phyloP scores from a whole-genome alignment of 1,140 invertebrate species.

The Chrysoperla carnea region DNA sequence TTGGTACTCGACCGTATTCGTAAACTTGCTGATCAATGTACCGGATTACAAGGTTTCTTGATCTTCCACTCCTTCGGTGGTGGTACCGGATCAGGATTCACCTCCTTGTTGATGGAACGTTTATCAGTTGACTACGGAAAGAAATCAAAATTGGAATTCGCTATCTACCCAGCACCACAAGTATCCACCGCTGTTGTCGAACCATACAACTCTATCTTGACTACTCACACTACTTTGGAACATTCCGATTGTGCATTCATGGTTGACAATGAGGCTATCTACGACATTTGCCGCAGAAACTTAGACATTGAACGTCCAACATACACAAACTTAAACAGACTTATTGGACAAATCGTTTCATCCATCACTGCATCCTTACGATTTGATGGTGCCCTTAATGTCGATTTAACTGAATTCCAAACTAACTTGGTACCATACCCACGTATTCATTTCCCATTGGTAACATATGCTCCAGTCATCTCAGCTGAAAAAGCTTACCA shows the following conservation, averaged over 20 bases:
- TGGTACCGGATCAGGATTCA: constrained; percentile 77
- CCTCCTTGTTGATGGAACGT: constrained; percentile 73
- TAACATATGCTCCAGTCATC: constrained; percentile 72
- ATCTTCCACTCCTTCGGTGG: constrained; percentile 83
- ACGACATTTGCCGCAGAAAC: constrained; percentile 79
- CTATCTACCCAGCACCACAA: constrained; percentile 79
- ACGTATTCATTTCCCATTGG: constrained; percentile 67
- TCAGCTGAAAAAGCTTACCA: constrained; percentile 77
- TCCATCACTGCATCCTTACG: constrained; percentile 76
- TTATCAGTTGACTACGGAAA: constrained; percentile 81
- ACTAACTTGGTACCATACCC: constrained; percentile 76
- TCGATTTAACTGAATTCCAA: constrained; percentile 81
- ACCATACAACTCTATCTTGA: constrained; percentile 75
- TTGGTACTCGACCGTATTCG: constrained; percentile 59
- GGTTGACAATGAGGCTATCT: constrained; percentile 80
- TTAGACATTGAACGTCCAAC: constrained; percentile 74
- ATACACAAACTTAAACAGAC: constrained; percentile 59
- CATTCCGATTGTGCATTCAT: constrained; percentile 79
- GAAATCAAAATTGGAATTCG: constrained; percentile 77
- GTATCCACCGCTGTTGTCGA: constrained; percentile 81
- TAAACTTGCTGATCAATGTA: constrained; percentile 73
- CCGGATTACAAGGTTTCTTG: constrained; percentile 71
- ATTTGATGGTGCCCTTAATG: constrained; percentile 78
- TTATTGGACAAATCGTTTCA: constrained; percentile 74
- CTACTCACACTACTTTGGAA: constrained; percentile 61